phyloP scores from a whole-genome alignment of 1,140 invertebrate genomes.

The Nasonia vitripennis region DNA sequence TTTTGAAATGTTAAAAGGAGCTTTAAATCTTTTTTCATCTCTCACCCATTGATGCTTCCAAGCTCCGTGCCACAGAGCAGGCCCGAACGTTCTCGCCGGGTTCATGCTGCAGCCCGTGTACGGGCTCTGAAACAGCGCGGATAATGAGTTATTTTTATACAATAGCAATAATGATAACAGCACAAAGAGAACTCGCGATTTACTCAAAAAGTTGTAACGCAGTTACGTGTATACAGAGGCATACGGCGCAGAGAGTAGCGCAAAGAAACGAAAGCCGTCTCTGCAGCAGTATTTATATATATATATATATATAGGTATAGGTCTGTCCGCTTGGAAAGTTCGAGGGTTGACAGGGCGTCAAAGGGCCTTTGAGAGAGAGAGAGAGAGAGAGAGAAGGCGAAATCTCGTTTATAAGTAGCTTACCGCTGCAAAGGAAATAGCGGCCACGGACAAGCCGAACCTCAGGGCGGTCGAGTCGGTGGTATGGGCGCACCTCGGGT shows the following conservation, averaged over 20 bases:
- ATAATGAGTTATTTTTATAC: too few relatives aligned
- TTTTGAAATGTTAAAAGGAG: not conserved
- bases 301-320: too few relatives aligned
- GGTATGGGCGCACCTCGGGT: conserved; percentile 76
- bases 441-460: conserved; percentile 80
- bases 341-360: not conserved
- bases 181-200: not conserved
- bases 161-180: too few relatives aligned
- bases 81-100: conserved; percentile 85
- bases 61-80: conserved; percentile 81
- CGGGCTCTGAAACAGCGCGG: conserved; percentile 66
- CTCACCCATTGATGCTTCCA: conserved; percentile 85
- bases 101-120: conserved; percentile 89
- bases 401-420: conserved; percentile 39
- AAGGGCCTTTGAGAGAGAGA: conserved; percentile 32
- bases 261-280: not conserved
- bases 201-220: too few relatives aligned
- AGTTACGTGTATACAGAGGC: too few relatives aligned
- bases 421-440: conserved; percentile 78
- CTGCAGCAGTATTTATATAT: too few relatives aligned
- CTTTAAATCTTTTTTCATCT: not conserved
- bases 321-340: too few relatives aligned
- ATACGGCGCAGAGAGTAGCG: too few relatives aligned
- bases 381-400: not conserved
- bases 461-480: conserved; percentile 78